phyloP scores from a whole-genome alignment of 2,888 invertebrate species.

The Cephus pygmeus region DNA sequence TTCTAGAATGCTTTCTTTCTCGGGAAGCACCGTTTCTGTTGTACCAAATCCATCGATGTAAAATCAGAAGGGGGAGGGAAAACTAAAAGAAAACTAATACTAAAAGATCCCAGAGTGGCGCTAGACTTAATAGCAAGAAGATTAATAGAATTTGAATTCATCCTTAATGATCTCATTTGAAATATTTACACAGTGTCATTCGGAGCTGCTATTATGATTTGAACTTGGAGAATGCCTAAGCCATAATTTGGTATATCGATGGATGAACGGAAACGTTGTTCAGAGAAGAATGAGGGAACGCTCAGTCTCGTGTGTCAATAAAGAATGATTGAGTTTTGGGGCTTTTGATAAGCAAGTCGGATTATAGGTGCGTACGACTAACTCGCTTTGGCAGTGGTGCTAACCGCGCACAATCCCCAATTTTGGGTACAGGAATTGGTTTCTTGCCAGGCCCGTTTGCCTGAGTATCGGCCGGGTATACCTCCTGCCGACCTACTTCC shows the following conservation, averaged over 20 bases:
- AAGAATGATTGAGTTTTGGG: not conserved
- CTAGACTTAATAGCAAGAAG: not conserved
- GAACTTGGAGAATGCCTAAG: not conserved
- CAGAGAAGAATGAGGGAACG: not conserved
- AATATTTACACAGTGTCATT: not conserved
- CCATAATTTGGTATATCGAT: not conserved
- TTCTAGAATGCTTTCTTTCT: not conserved
- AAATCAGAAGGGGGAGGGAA: not conserved
- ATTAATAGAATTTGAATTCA: not conserved
- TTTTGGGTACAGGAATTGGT: slow-evolving; percentile 65
- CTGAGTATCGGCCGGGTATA: slow-evolving; percentile 69
- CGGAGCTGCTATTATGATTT: not conserved
- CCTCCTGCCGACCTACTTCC: slow-evolving; percentile 65
- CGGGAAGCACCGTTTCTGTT: not conserved
- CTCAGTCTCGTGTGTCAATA: slow-evolving; percentile 2
- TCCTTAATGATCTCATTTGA: not conserved
- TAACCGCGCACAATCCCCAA: slow-evolving; percentile 60
- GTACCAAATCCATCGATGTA: not conserved
- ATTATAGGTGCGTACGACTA: slow-evolving; percentile 55
- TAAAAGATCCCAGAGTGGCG: not conserved
- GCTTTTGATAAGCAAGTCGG: slow-evolving; percentile 44
- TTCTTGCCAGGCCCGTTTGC: slow-evolving; percentile 72
- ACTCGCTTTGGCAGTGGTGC: slow-evolving; percentile 61
- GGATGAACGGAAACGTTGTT: not conserved
- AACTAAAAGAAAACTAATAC: not conserved